Conservation (phyloP, 2,113 vertebrate genomes). For the Ascaphus truei region DNA sequence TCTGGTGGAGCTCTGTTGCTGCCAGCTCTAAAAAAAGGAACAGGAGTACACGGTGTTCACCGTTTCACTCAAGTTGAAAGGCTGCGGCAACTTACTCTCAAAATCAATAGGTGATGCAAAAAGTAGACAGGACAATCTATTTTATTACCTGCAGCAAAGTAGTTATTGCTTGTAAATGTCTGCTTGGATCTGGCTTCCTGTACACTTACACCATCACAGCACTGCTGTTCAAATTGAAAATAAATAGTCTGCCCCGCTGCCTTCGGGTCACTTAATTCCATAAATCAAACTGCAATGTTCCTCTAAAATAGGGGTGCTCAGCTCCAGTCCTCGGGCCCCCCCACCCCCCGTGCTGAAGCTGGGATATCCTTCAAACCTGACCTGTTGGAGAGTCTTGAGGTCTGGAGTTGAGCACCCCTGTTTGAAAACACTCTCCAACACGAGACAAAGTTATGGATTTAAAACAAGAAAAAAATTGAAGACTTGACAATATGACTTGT, state of each 20-base stretch:
- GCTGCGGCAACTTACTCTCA: neutral
- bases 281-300: neutral
- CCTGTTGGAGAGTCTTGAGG: no score
- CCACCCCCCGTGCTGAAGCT: no score
- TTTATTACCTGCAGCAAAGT: neutral
- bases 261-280: neutral
- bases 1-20: no score
- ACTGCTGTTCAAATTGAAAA: no score
- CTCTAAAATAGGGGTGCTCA: neutral
- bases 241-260: neutral
- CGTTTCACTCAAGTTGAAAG: neutral
- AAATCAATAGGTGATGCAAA: neutral
- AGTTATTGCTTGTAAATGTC: neutral
- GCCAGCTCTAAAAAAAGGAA: no score
- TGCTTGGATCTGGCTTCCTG: neutral
- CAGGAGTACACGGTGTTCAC: no score
- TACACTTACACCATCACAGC: no score
- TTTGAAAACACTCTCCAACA: no score
- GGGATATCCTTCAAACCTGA: no score
- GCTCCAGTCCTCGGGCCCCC: no score
- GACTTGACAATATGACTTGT: slow-evolving; percentile 19
- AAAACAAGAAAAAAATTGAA: neutral
- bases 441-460: neutral
- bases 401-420: no score
- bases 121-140: neutral